A percentile compares a stretch with the other conserved stretches of the same genome.
Conservation (phyloP, 2,113 vertebrate genomes). For the Panthera leo region DNA sequence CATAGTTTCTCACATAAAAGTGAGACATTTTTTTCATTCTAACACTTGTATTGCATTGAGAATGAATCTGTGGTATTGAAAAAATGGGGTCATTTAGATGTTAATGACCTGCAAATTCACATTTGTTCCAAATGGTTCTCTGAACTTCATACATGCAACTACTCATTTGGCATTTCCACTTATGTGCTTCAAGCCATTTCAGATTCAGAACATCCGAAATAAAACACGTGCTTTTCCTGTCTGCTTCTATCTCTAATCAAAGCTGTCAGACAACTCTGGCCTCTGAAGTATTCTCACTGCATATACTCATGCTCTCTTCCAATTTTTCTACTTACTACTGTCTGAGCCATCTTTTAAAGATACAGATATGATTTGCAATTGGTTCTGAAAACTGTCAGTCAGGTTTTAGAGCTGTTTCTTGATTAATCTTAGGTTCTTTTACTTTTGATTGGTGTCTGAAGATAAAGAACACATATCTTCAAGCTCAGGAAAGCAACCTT, state of each 20-base stretch:
- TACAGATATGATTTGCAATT: neutral
- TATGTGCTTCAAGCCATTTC: neutral
- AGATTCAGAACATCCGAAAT: neutral
- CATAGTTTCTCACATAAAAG: neutral
- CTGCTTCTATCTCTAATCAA: neutral
- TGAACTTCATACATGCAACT: neutral
- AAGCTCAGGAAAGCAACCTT: neutral
- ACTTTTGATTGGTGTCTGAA: neutral
- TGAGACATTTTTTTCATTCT: neutral
- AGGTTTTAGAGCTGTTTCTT: neutral
- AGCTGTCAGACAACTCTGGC: neutral
- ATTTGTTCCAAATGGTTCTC: neutral
- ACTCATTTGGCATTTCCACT: neutral
- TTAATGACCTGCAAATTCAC: neutral
- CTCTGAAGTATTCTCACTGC: neutral
- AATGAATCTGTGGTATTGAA: neutral
- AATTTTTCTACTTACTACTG: neutral
- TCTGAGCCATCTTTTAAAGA: neutral
- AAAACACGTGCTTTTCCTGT: neutral
- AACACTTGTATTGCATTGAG: neutral
- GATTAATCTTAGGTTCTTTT: neutral
- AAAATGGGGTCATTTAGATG: neutral
- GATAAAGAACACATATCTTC: neutral
- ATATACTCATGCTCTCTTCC: neutral
- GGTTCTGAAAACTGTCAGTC: neutral